Evolutionary conservation across 2,113 vertebrate species (phyloP).

Genomic region (Anarrhichthys ocellatus): DNA sequence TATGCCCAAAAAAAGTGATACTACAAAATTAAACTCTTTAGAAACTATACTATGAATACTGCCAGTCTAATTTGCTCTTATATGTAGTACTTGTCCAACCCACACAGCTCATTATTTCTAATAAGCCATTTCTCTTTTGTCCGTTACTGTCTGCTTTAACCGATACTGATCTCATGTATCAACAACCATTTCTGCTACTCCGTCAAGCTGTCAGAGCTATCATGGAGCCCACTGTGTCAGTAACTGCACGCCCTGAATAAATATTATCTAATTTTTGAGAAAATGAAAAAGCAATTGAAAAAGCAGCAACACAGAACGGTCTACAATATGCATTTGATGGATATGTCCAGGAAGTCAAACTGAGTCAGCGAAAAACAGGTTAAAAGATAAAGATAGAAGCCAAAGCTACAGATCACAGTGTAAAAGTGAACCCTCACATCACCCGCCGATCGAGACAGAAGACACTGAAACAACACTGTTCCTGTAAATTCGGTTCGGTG

Average conservation of each 20-base stretch:
- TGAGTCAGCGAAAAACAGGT: neutral
- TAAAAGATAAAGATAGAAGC: neutral
- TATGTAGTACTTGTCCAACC: neutral
- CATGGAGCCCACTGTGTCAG: no score
- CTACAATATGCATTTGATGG: neutral
- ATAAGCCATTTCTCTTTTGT: slow-evolving; percentile 21
- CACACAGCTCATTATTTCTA: slow-evolving; percentile 34
- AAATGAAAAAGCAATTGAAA: neutral
- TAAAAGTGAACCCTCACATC: neutral
- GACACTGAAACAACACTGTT: neutral
- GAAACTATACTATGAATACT: no score
- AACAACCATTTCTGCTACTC: neutral
- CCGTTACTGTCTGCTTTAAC: slow-evolving; percentile 20
- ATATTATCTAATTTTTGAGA: no score
- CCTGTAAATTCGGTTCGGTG: neutral
- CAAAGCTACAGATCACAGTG: neutral
- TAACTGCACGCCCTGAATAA: no score
- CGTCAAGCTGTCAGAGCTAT: no score
- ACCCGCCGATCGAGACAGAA: neutral
- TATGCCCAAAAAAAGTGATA: neutral
- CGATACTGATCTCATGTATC: neutral
- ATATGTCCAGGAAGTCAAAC: neutral
- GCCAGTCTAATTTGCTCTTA: neutral
- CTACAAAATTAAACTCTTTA: neutral
- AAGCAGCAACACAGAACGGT: neutral